Conservation (phyloP, 2,797 vertebrate genomes). For the Neosalanx taihuensis region DNA sequence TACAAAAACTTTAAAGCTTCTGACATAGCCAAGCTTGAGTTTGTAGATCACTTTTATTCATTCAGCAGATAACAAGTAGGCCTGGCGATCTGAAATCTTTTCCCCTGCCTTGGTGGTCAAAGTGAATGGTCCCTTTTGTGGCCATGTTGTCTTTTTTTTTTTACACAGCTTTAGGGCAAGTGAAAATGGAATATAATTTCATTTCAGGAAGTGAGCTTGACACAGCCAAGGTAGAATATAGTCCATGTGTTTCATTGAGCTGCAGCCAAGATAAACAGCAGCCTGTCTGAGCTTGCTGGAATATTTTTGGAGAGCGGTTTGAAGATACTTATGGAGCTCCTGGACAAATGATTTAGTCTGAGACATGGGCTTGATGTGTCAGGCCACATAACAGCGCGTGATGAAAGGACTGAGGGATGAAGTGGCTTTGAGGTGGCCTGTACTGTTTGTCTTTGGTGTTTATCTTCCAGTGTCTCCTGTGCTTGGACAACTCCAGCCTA, state of each 20-base stretch:
- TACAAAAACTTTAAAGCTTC: background rate
- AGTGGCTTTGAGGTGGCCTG: background rate
- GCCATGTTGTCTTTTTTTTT: conserved; percentile 12
- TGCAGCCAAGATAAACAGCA: conserved; percentile 59
- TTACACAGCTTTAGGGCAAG: conserved; percentile 18
- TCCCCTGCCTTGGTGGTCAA: background rate
- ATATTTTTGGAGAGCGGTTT: conserved; percentile 25
- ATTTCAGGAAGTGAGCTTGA: conserved; percentile 36
- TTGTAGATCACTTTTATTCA: conserved; percentile 1
- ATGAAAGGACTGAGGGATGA: conserved; percentile 46
- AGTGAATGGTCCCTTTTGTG: conserved; percentile 2
- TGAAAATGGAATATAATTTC: conserved; percentile 17
- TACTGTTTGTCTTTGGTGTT: background rate
- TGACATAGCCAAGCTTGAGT: background rate
- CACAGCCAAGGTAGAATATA: conserved; percentile 37
- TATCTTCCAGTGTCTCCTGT: background rate
- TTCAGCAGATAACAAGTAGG: background rate
- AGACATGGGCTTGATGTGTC: conserved; percentile 45
- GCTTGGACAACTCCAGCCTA: background rate
- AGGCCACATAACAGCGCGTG: conserved; percentile 37
- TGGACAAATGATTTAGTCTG: conserved; percentile 57
- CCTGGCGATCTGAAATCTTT: background rate
- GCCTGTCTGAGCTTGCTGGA: conserved; percentile 53
- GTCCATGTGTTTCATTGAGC: conserved; percentile 51
- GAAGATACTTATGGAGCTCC: conserved; percentile 32